Base-by-base conservation (phyloP, 1,140 invertebrate genomes). In the Zaprionus kolodkinae region DNA sequence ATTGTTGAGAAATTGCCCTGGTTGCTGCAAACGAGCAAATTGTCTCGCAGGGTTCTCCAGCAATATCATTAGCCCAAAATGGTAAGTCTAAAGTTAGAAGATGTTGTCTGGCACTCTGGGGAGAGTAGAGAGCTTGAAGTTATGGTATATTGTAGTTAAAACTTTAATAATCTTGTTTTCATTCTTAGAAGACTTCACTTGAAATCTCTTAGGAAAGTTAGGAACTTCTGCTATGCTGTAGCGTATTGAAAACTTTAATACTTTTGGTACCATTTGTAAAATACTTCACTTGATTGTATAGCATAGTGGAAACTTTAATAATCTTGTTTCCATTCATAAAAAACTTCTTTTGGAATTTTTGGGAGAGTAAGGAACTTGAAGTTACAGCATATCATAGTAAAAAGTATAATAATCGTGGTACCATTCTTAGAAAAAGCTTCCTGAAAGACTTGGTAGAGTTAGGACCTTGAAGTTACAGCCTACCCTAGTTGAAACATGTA, bases 1-100 rank as follows among this genome's bases (percentile, higher is more conserved):
- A 75, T 71, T 75, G 67, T 59, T 71, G 17, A 45, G 55, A 65
- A 64, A 71, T 75, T 71, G 68, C 30, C 60, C 38, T 40, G 9
- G 15, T 38, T 35, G 35, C 66, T 57, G n/a, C 52, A 17, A 17
- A 13, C 33, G 13, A 54, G 56, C 71, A 68, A 52, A 43, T 54
- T 60, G 50, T 17, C n/a, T 38, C 25, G 12, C 33, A 52, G 52
- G 15, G 35, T 36, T 52, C 11, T 50, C 12, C n/a, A 11, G 11
- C 43, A 61, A 60, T 61, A 57, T 33, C 55, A 68, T 60, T 27
- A 54, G 64, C 35, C 33, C 25, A 52, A 66, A 65, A 12, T 57
- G 13, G 15, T n/a, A 50, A 21, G n/a, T 45, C n/a, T 59, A 50
- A 50, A 59, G 25, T 15, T 21, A n/a, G 11, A 17, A 15, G 7